A percentile compares a stretch with the other conserved stretches of the same genome.
Evolutionary conservation across 2,113 vertebrate species (phyloP).

Genomic region (Lepus timidus): DNA sequence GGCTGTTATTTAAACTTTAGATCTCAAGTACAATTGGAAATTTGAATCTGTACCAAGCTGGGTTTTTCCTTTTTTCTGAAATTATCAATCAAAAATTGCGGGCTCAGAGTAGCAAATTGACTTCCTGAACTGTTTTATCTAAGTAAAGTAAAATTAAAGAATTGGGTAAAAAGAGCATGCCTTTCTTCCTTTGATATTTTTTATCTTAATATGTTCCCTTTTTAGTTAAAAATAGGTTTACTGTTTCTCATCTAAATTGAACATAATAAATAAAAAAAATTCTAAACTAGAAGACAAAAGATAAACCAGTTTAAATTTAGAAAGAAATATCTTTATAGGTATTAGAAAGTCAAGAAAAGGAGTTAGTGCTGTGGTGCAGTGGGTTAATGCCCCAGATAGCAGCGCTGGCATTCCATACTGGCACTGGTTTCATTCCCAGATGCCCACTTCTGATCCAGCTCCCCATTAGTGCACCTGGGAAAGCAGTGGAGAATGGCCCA

Average conservation of each 20-base stretch:
- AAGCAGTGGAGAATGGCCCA: too few relatives aligned
- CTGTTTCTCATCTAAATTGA: not conserved
- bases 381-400: too few relatives aligned
- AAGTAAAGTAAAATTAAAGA: not conserved
- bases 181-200: not conserved
- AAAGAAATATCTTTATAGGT: slow-evolving; percentile 32
- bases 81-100: not conserved
- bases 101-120: not conserved
- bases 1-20: not conserved
- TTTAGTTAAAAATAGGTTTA: slow-evolving; percentile 21
- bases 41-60: not conserved
- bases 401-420: too few relatives aligned
- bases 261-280: not conserved
- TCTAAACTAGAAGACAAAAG: slow-evolving; percentile 1
- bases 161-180: not conserved
- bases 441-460: too few relatives aligned
- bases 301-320: not conserved
- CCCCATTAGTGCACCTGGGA: too few relatives aligned
- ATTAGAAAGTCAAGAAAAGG: not conserved
- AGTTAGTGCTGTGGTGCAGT: not conserved
- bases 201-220: not conserved
- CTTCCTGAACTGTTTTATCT: not conserved
- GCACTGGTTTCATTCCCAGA: too few relatives aligned
- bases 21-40: not conserved
- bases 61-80: not conserved